Evolutionary conservation across 2,888 invertebrate species (phyloP), one percentile per base, ranked within the genome.

Genomic region (Cerastoderma edule): DNA sequence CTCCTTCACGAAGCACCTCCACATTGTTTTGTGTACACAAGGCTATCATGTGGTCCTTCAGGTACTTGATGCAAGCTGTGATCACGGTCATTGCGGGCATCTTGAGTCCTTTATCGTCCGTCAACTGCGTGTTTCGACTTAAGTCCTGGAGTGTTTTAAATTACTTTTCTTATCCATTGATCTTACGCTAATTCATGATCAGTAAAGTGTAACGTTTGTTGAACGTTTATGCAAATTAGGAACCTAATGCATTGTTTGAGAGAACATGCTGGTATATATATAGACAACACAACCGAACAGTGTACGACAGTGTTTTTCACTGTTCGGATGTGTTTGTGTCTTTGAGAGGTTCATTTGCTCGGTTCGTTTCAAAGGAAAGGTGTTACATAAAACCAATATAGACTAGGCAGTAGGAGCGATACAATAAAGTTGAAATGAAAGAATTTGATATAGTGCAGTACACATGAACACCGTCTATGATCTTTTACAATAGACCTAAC

Each of bases 11-110:
- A n/a, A n/a, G n/a, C 44, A 78, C 24, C 19, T 54, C 73, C 22
- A 28, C 19, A 13, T 24, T 28, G 24, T 46, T 27, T 22, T 10
- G 35, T 10, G 33, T 32, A 6, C 66, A 66, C 2, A 63, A 54
- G 19, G 46, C 27, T 0, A 78, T 22, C 24, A 78, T 35, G 48
- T 75, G 71, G 32, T 74, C 68, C 53, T 67, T 74, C n/a, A 78
- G 57, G 39, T 57, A 78, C 0, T 74, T 46, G 24, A 78, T 78
- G 19, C 69, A 67, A 32, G 60, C 74, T 5, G 70, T 50, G 39
- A 78, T 74, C 28, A 78, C 74, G n/a, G 48, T 54, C 56, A 74
- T 67, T 13, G 78, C 78, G 10, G 71, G 57, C 54, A 78, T 54
- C 50, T 57, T 53, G 1, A 56, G 24, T 1, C 78, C 78, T 30